Percentiles rank a stretch among this genome's conserved stretches.
phyloP scores from a whole-genome alignment of 1,140 invertebrate species.

The Lepidurus couesii region DNA sequence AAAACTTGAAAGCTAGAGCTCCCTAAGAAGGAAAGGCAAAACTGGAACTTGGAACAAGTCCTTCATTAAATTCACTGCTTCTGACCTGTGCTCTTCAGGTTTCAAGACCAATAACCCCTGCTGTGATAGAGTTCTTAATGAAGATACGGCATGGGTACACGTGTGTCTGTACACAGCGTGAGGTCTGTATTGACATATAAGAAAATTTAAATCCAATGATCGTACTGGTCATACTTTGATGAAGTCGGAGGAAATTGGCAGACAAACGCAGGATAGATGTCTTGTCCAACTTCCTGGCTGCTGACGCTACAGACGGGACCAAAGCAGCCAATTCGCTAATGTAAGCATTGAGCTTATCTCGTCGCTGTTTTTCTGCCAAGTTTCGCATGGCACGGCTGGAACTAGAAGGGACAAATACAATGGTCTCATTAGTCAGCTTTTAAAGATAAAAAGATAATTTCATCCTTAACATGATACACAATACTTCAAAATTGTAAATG shows the following conservation, averaged over 20 bases:
- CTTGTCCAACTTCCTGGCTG: constrained; percentile 77
- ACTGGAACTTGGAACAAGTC: not conserved
- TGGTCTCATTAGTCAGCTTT: not conserved
- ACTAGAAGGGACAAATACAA: constrained; percentile 46
- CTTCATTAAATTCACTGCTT: not conserved
- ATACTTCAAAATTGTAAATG: too few species aligned
- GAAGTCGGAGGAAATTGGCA: constrained; percentile 63
- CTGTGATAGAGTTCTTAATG: not conserved
- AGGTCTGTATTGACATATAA: not conserved
- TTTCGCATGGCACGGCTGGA: constrained; percentile 71
- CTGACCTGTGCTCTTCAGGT: not conserved
- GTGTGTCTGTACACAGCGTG: too few species aligned
- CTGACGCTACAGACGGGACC: constrained; percentile 72
- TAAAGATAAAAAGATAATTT: not conserved
- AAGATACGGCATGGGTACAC: not conserved
- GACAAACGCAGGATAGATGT: constrained; percentile 78
- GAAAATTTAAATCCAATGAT: not conserved
- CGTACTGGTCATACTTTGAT: constrained; percentile 52
- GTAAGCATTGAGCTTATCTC: constrained; percentile 81
- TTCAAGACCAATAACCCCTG: not conserved
- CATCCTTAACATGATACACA: too few species aligned
- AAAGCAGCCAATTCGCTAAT: constrained; percentile 73
- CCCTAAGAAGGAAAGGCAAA: not conserved
- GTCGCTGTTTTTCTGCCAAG: constrained; percentile 76
- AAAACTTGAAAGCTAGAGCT: not conserved